Evolutionary conservation across 2,888 invertebrate species (phyloP).

Genomic region (Chirona hameri): DNA sequence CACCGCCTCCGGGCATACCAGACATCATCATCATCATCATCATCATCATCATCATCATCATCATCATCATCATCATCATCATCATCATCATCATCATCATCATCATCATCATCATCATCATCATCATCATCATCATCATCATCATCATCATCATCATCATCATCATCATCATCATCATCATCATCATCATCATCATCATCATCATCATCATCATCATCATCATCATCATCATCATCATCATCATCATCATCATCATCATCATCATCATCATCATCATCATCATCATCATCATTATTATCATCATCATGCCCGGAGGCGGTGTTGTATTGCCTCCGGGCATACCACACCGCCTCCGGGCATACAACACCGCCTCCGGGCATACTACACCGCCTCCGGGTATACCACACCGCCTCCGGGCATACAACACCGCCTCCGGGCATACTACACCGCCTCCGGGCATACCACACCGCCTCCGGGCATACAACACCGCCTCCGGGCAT

Average conservation of each 20-base stretch:
- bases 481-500: too few relatives aligned
- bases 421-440: too few relatives aligned
- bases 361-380: too few relatives aligned
- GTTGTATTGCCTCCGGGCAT: neutral
- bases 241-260: neutral
- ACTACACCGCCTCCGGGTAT: too few relatives aligned
- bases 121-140: slow-evolving; percentile 22
- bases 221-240: neutral
- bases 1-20: too few relatives aligned
- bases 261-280: neutral
- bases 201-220: slow-evolving; percentile 3
- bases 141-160: slow-evolving; percentile 22
- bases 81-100: slow-evolving; percentile 22
- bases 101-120: slow-evolving; percentile 22
- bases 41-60: too few relatives aligned
- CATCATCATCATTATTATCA: neutral
- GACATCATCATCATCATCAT: too few relatives aligned
- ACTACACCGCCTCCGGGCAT: too few relatives aligned
- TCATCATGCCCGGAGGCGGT: neutral
- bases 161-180: slow-evolving; percentile 22
- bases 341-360: too few relatives aligned
- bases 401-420: too few relatives aligned
- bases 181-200: slow-evolving; percentile 22
- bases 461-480: too few relatives aligned
- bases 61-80: slow-evolving; percentile 22